phyloP scores from a whole-genome alignment of 2,113 vertebrate genomes.

The Seriola quinqueradiata region DNA sequence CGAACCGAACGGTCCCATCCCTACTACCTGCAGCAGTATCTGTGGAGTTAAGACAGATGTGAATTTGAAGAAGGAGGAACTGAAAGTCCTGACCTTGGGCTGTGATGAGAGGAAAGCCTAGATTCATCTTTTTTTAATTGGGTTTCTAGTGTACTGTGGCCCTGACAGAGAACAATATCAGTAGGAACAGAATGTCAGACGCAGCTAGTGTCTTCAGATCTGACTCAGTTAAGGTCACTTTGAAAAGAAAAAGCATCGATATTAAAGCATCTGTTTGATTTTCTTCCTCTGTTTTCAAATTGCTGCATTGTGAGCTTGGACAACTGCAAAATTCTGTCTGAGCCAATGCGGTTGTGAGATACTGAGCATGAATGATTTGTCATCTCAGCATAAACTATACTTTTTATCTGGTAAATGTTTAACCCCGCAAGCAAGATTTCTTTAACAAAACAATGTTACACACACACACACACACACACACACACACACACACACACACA shows the following conservation, averaged over 20 bases:
- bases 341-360: no score
- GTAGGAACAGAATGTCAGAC: neutral
- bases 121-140: constrained; percentile 12
- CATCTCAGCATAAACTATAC: neutral
- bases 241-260: neutral
- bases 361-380: no score
- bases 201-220: neutral
- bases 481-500: no score
- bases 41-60: neutral
- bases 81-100: constrained; percentile 18
- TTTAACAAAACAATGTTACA: no score
- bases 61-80: constrained; percentile 3
- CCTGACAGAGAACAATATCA: neutral
- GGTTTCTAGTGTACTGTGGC: neutral
- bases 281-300: neutral
- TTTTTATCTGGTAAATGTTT: neutral
- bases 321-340: neutral
- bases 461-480: no score
- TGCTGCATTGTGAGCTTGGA: neutral
- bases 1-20: no score
- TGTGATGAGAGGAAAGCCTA: neutral
- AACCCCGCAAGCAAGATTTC: no score
- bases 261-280: neutral
- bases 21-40: neutral
- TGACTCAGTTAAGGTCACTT: neutral